phyloP scores from a whole-genome alignment of 1,140 invertebrate genomes.

The Aphelenchoides fujianensis region DNA sequence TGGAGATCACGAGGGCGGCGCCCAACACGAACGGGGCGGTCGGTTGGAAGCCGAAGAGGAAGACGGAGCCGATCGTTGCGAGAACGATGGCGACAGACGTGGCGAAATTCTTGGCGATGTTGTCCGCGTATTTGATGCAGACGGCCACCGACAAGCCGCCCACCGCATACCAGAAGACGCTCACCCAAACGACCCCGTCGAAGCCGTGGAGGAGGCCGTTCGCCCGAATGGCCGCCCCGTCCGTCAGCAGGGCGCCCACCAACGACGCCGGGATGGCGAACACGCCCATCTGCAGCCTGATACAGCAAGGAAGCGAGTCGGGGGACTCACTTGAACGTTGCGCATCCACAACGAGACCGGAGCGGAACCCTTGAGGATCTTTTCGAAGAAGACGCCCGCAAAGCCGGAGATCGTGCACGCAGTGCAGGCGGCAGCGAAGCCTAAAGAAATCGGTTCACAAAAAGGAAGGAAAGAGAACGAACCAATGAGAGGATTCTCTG shows the following conservation, averaged over 20 bases:
- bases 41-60: slow-evolving; percentile 83
- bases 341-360: slow-evolving; percentile 94
- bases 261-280: too few species aligned
- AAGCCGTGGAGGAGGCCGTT: slow-evolving; percentile 69
- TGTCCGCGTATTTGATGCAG: slow-evolving; percentile 94
- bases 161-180: slow-evolving; percentile 77
- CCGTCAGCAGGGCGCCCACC: slow-evolving; percentile 25
- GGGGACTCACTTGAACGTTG: slow-evolving; percentile 80
- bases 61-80: slow-evolving; percentile 86
- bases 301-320: slow-evolving; percentile 68
- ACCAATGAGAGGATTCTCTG: too few species aligned
- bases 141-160: slow-evolving; percentile 87
- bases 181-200: slow-evolving; percentile 78
- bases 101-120: slow-evolving; percentile 79
- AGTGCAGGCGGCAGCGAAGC: slow-evolving; percentile 79
- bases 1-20: slow-evolving; percentile 81
- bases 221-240: too few species aligned
- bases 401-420: slow-evolving; percentile 94
- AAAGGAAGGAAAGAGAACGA: too few species aligned
- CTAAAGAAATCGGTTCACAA: too few species aligned
- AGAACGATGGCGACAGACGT: slow-evolving; percentile 92
- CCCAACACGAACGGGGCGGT: slow-evolving; percentile 83
- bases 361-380: slow-evolving; percentile 89
- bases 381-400: slow-evolving; percentile 98
- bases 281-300: background rate